Base-by-base conservation (phyloP, 1,140 invertebrate genomes). In the Musca vetustissima region DNA sequence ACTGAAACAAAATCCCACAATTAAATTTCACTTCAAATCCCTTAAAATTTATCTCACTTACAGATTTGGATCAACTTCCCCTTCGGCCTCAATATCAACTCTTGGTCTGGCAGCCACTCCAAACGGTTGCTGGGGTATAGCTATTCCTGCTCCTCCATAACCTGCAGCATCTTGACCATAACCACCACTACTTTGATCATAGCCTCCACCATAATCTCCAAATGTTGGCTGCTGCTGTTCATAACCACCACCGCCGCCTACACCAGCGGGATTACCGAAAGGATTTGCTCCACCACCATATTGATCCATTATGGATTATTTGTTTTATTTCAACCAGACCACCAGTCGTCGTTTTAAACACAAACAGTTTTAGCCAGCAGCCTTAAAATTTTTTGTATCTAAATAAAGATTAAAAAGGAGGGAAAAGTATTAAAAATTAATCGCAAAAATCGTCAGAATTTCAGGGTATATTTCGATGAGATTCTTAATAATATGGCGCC, bases 41-140 rank as follows among this genome's bases (percentile, higher is more conserved):
- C n/a, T 65, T 48, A 17, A 32, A 19, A 28, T 28, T 21, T 28
- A 24, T 14, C 17, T 14, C 43, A 77, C 80, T 83, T 88, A 91
- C 82, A 85, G 82, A 64, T 79, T 85, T 1, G 91, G 89, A 78
- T 93, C 92, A 52, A 93, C 91, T 77, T 92, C 91, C 15, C 91
- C 91, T 52, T 85, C 83, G 21, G 90, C 91, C 22, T 91, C 86
- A 0, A 92, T 90, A 79, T 93, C 89, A 1, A 92, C 91, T 73
- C 88, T 84, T 14, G 91, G 91, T 48, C 91, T 81, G 6, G 81
- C 82, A 15, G 61, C 66, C 19, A 61, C 24, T 13, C 70, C 68
- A 66, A 59, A 72, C 6, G 70, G 64, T 36, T 69, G 70, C 25
- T 71, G 67, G 21, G 28, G 25, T 53, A 50, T 68, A 1, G 47